Base-by-base conservation (phyloP, 1,140 invertebrate species). In the Drosophila ficusphila region DNA sequence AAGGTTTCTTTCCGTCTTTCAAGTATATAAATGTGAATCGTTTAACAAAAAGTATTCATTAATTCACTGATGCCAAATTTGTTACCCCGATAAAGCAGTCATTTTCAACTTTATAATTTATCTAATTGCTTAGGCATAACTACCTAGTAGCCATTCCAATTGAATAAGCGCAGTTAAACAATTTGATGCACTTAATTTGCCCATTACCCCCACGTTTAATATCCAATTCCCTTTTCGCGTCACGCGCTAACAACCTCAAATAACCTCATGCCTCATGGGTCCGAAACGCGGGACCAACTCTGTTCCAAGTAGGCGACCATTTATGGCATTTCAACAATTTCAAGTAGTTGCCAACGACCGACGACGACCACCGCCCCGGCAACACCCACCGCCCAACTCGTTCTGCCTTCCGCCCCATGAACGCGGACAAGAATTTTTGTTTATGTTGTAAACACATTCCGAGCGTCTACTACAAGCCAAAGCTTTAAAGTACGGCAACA, bases 291-390 rank as follows among this genome's bases (percentile, higher is more conserved):
- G 18, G 1, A 25, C 52, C 58, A 29, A 6, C 19, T 41, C 14
- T 18, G 14, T 29, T 27, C 57, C 39, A 25, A 31, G 42, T 41
- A 19, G 51, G 41, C 54, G 61, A 56, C 54, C 65, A 76, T 86
- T 85, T 85, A 79, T 85, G 79, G 79, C 61, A 85, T 85, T 69
- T 76, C 56, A 79, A 79, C 65, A 86, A 86, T 85, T 85, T 86
- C 39, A 86, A 86, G 76, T 86, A 81, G 76, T 85, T 85, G 70
- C 76, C 79, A 44, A 64, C 64, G 57, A 47, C 38, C 57, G 54
- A 25, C 31, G 9, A 18, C 29, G n/a, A 12, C 31, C 60, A 54
- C 52, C 18, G 6, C 14, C 19, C 12, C 8, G 4, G 4, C 8
- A 9, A 16, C 38, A 11, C 4, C 56, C n/a, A 11, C 8, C 54